Evolutionary conservation across 2,888 invertebrate species (phyloP).

Genomic region (Neelides folsomi): DNA sequence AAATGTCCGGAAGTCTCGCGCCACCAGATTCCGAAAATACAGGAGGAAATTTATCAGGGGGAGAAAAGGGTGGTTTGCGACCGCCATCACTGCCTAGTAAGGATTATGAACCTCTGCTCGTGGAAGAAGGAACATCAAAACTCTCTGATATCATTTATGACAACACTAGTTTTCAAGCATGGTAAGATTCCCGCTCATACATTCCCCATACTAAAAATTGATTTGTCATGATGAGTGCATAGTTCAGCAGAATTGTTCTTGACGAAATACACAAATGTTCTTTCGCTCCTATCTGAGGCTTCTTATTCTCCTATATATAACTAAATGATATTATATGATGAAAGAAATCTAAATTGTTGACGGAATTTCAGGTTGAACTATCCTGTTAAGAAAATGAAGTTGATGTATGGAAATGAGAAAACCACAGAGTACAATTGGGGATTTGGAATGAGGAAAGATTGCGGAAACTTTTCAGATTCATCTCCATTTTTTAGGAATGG

Average conservation of each 20-base stretch:
- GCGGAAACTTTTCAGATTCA: neutral
- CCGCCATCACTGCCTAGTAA: conserved; percentile 64
- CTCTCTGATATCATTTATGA: conserved; percentile 73
- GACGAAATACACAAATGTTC: conserved; percentile 3
- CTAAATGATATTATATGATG: too few species aligned
- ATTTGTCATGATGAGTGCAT: conserved; percentile 3
- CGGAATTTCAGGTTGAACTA: conserved; percentile 59
- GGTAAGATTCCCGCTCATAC: conserved; percentile 45
- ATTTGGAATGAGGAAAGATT: conserved; percentile 27
- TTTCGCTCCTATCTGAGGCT: conserved; percentile 9
- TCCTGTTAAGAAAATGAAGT: conserved; percentile 76
- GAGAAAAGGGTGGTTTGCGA: conserved; percentile 44
- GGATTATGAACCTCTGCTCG: conserved; percentile 62
- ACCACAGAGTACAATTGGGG: conserved; percentile 30
- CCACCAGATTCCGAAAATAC: conserved; percentile 2
- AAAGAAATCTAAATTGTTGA: too few species aligned
- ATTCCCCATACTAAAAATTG: too few species aligned
- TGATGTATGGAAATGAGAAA: conserved; percentile 32
- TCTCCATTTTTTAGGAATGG: conserved; percentile 1
- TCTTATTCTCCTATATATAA: too few species aligned
- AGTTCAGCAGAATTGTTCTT: conserved; percentile 1
- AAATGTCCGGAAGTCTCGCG: neutral
- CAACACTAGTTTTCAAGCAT: conserved; percentile 68
- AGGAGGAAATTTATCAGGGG: conserved; percentile 14
- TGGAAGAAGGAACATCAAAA: conserved; percentile 57